These are phyloP conservation scores for Macrophya annulata DNA, from an alignment of 2,888 invertebrate species.

Conservation along the genomic window DNA sequence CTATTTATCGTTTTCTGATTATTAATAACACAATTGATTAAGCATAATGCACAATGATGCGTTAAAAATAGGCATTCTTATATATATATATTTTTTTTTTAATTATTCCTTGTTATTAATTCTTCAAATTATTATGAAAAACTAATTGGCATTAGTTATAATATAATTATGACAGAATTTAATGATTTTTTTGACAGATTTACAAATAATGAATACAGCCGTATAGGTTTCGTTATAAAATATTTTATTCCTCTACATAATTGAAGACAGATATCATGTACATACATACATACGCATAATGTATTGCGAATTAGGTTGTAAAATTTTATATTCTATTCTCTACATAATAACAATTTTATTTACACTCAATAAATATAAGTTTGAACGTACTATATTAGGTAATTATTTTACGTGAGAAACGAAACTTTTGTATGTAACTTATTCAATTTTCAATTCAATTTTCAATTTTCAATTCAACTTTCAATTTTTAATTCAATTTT, in stretches of 20 bases:
- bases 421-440: background rate
- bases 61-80: background rate
- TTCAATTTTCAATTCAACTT: no score
- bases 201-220: background rate
- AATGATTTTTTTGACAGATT: background rate
- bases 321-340: background rate
- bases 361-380: conserved; percentile 12
- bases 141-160: no score
- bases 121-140: background rate
- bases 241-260: background rate
- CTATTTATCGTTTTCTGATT: background rate
- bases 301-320: background rate
- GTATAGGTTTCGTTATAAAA: background rate
- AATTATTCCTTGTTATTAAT: background rate
- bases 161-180: background rate
- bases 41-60: background rate
- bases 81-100: background rate
- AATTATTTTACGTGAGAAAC: background rate
- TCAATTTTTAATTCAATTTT: no score
- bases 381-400: background rate
- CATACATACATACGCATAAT: background rate
- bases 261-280: background rate
- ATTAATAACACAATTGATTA: background rate
- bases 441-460: background rate
- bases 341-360: conserved; percentile 10